These are phyloP conservation scores for Spea hammondii DNA, from an alignment of 2,797 vertebrate species.

Conservation along the genomic window DNA sequence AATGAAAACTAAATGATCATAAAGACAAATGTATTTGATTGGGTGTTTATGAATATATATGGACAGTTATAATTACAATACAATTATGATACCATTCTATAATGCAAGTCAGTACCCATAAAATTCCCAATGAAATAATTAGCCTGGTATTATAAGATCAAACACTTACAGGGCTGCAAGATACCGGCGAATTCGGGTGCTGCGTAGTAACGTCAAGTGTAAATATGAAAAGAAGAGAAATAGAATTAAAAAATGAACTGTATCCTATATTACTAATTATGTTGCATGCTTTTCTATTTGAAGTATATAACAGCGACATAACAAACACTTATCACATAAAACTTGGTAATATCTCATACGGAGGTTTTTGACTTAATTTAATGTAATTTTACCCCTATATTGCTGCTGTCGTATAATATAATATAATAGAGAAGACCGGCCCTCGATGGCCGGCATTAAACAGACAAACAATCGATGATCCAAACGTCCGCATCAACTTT, in stretches of 20 bases:
- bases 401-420: no score
- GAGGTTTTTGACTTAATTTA: no score
- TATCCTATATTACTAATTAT: not conserved
- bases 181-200: slow-evolving; percentile 50
- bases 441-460: no score
- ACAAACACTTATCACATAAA: no score
- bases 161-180: slow-evolving; percentile 50
- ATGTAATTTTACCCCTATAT: no score
- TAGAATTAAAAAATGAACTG: slow-evolving; percentile 31
- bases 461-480: no score
- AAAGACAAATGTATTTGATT: no score
- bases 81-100: not conserved
- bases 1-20: no score
- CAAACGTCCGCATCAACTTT: no score
- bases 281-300: slow-evolving; percentile 16
- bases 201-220: slow-evolving; percentile 49
- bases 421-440: no score
- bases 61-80: not conserved
- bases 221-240: slow-evolving; percentile 51
- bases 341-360: no score
- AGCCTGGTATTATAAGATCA: slow-evolving; percentile 43
- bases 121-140: not conserved
- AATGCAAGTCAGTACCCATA: not conserved
- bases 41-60: not conserved
- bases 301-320: no score